A percentile compares a stretch with the other conserved stretches of the same genome.
Evolutionary conservation across 2,797 vertebrate species (phyloP).

Genomic region (Rhinella marina): DNA sequence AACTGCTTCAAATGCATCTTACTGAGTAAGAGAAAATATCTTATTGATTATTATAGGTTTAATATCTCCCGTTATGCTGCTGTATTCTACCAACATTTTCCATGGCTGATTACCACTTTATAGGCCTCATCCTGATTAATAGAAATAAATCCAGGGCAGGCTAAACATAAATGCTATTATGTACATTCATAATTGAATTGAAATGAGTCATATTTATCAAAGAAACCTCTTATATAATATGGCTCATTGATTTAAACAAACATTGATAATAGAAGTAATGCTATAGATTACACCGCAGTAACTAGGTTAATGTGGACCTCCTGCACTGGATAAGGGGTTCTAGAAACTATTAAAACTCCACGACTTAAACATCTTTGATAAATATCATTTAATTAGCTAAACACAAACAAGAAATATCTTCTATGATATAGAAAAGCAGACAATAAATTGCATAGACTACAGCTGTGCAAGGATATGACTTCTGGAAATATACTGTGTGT

Average conservation of each 20-base stretch:
- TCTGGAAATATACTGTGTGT: not conserved
- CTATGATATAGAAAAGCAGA: not conserved
- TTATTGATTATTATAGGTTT: constrained; percentile 48
- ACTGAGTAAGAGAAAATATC: constrained; percentile 32
- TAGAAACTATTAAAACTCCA: constrained; percentile 23
- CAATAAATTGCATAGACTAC: not conserved
- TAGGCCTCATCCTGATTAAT: constrained; percentile 29
- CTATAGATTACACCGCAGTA: constrained; percentile 42
- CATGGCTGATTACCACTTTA: constrained; percentile 46
- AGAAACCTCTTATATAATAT: constrained; percentile 40
- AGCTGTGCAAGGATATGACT: not conserved
- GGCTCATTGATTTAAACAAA: constrained; percentile 54
- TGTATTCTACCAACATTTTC: constrained; percentile 39
- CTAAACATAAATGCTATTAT: constrained; percentile 32
- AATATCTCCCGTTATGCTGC: constrained; percentile 32
- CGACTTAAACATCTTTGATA: constrained; percentile 19
- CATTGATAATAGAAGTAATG: constrained; percentile 44
- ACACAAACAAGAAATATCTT: constrained; percentile 12
- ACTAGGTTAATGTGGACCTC: constrained; percentile 51
- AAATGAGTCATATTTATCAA: constrained; percentile 49
- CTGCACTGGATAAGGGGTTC: constrained; percentile 19
- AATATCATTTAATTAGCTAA: constrained; percentile 34
- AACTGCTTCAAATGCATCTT: constrained; percentile 6
- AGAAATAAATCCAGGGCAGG: constrained; percentile 36
- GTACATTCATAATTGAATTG: constrained; percentile 49